Evolutionary conservation across 1,140 invertebrate genomes (phyloP).

Genomic region (Pseudoatta argentina): DNA sequence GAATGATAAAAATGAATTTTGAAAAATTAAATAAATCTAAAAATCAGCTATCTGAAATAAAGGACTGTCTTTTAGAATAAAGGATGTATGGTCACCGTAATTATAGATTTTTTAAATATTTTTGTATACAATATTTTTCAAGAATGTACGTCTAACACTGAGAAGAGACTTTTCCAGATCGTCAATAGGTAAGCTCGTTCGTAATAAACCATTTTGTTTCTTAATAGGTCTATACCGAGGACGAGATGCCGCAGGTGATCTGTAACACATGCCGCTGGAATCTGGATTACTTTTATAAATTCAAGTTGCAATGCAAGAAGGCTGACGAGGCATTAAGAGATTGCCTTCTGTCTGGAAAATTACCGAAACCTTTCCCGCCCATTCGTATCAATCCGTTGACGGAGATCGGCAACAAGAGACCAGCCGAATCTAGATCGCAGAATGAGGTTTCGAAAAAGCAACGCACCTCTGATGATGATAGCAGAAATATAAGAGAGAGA

Average conservation of each 20-base stretch:
- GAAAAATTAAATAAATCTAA: too few species aligned
- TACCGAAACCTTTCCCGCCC: constrained; percentile 86
- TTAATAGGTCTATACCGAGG: constrained; percentile 89
- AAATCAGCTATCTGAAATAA: too few species aligned
- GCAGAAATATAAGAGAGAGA: constrained; percentile 30
- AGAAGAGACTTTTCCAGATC: constrained; percentile 10
- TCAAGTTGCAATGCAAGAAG: constrained; percentile 91
- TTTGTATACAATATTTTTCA: too few species aligned
- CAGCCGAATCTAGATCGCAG: constrained; percentile 74
- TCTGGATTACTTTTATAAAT: constrained; percentile 90
- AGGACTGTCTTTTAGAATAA: too few species aligned
- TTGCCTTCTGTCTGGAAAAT: constrained; percentile 89
- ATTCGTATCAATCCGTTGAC: constrained; percentile 78
- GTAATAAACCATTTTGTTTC: constrained; percentile 60
- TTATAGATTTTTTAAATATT: neutral
- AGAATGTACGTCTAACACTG: neutral
- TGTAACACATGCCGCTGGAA: constrained; percentile 90
- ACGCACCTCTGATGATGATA: constrained; percentile 80
- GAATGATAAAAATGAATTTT: too few species aligned
- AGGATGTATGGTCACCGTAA: neutral
- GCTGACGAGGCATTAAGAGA: constrained; percentile 90
- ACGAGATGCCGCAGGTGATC: constrained; percentile 91
- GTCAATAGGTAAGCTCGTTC: neutral
- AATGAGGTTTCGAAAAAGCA: constrained; percentile 78
- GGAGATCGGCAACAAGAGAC: constrained; percentile 71